Conservation (phyloP, 2,888 invertebrate species). For the Acrocyrtus sp. region DNA sequence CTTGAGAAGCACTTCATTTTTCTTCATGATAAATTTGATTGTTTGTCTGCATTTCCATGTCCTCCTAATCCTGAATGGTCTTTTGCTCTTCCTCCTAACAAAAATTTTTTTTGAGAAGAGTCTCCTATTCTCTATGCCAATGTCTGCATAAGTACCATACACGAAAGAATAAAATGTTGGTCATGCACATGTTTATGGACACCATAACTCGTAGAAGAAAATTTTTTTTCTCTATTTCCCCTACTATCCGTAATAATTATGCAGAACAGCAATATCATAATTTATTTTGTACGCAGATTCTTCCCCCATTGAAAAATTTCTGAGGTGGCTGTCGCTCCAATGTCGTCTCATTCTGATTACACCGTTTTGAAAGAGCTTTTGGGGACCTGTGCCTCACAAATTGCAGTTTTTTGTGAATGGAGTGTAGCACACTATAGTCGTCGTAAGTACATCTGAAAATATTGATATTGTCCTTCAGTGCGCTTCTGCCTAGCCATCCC, state of each 20-base stretch:
- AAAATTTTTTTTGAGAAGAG: neutral
- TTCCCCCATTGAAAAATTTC: too few relatives aligned
- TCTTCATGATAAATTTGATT: constrained; percentile 25
- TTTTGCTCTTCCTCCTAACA: neutral
- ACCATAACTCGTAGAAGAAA: neutral
- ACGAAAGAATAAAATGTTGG: neutral
- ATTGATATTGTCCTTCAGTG: neutral
- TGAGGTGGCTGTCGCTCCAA: too few relatives aligned
- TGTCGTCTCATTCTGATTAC: too few relatives aligned
- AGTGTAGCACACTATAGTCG: too few relatives aligned
- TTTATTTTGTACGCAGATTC: neutral
- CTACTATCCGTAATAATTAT: constrained; percentile 9
- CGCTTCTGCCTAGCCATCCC: neutral
- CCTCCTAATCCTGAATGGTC: too few relatives aligned
- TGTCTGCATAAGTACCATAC: neutral
- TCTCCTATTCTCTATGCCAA: neutral
- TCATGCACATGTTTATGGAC: constrained; percentile 19
- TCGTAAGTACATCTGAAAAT: neutral
- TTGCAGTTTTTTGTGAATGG: too few relatives aligned
- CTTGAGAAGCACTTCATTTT: constrained; percentile 34
- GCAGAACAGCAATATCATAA: constrained; percentile 1
- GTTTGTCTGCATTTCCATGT: constrained; percentile 11
- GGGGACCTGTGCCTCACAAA: neutral
- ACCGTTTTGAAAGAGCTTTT: too few relatives aligned
- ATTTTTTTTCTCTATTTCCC: neutral